phyloP scores from a whole-genome alignment of 2,888 invertebrate genomes.

The Theodoxus fluviatilis region DNA sequence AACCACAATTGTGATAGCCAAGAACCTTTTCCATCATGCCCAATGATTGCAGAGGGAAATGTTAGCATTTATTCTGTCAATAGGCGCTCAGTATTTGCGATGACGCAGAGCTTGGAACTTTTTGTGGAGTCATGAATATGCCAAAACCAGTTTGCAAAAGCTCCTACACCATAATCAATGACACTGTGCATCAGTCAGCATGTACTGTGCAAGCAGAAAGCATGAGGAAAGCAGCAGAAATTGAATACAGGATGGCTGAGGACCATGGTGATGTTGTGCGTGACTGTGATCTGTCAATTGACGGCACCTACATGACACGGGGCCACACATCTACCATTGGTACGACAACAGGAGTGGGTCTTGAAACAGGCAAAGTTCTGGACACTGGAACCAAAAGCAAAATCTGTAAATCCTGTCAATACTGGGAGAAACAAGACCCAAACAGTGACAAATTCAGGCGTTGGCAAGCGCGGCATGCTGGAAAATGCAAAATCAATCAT shows the following conservation, averaged over 20 bases:
- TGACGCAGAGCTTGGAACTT: conserved; percentile 1
- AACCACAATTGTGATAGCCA: no score
- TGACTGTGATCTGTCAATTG: neutral
- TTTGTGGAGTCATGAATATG: conserved; percentile 17
- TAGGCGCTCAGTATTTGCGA: neutral
- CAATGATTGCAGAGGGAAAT: neutral
- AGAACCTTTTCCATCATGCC: neutral
- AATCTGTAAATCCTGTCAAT: conserved; percentile 6
- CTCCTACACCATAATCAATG: no score
- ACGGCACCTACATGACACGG: conserved; percentile 10
- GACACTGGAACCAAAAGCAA: neutral
- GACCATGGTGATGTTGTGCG: neutral
- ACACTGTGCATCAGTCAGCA: neutral
- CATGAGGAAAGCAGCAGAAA: conserved; percentile 5
- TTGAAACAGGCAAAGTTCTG: neutral
- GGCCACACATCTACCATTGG: conserved; percentile 10
- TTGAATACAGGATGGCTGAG: neutral
- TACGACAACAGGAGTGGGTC: neutral
- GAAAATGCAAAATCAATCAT: neutral
- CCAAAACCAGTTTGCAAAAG: neutral
- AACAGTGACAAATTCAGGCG: neutral
- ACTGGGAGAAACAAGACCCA: conserved; percentile 13
- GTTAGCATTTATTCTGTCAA: neutral
- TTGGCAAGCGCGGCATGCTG: conserved; percentile 1
- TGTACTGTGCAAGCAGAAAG: neutral